These are phyloP conservation scores for Cryptosula pallasiana DNA, from an alignment of 2,888 invertebrate genomes.

Conservation along the genomic window DNA sequence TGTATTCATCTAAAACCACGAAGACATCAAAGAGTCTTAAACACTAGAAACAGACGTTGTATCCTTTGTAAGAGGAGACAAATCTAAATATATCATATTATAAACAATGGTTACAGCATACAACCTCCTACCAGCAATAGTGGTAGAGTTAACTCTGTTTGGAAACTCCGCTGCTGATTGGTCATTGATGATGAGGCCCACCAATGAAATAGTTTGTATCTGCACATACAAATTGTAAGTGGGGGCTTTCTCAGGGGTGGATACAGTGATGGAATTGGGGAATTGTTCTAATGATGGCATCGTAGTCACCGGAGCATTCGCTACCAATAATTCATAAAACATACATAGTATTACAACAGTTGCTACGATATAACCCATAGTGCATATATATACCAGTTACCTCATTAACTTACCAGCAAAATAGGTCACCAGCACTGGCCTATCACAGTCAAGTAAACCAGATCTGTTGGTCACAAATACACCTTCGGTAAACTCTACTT, in stretches of 20 bases:
- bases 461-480: too few relatives aligned
- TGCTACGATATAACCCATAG: neutral
- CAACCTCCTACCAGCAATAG: neutral
- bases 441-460: neutral
- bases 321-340: neutral
- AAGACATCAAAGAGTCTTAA: too few relatives aligned
- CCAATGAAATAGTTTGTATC: neutral
- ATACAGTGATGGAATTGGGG: neutral
- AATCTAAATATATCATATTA: neutral
- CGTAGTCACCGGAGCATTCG: neutral
- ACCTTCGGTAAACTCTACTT: too few relatives aligned
- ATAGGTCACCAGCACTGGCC: neutral
- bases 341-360: neutral
- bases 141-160: neutral
- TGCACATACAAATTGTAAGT: neutral
- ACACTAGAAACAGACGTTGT: too few relatives aligned
- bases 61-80: neutral
- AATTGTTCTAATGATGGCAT: neutral
- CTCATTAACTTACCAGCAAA: neutral
- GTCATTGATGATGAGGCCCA: neutral
- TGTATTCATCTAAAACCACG: too few relatives aligned
- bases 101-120: neutral
- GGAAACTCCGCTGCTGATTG: neutral
- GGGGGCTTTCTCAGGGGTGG: neutral
- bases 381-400: neutral